phyloP scores from a whole-genome alignment of 1,140 invertebrate genomes.

The Colletes latitarsis region DNA sequence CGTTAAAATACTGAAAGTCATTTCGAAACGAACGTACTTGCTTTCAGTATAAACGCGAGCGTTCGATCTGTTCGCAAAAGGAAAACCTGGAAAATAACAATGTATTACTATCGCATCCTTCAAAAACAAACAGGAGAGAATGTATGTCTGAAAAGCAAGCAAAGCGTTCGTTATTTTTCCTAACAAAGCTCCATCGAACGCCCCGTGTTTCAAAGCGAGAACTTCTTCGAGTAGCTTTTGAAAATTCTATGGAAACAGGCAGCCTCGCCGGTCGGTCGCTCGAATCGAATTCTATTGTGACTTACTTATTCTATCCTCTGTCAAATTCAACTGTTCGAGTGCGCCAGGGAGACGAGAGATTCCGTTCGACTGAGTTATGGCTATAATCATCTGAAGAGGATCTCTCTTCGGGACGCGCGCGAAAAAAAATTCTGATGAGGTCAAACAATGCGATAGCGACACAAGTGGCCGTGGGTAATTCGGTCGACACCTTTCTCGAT shows the following conservation, averaged over 20 bases:
- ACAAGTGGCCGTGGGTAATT: constrained; percentile 51
- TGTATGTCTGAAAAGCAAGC: background rate
- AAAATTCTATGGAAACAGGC: constrained; percentile 31
- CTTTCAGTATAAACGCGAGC: too few relatives aligned
- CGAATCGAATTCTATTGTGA: constrained; percentile 28
- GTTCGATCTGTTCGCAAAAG: too few relatives aligned
- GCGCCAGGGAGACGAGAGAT: constrained; percentile 16
- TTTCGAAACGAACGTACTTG: too few relatives aligned
- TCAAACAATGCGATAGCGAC: constrained; percentile 50
- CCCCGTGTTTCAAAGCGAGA: constrained; percentile 25
- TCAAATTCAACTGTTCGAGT: constrained; percentile 29
- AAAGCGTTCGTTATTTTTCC: constrained; percentile 32
- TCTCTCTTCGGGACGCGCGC: background rate
- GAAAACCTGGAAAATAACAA: too few relatives aligned
- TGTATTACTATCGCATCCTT: background rate
- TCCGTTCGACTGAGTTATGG: constrained; percentile 35
- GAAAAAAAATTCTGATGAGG: constrained; percentile 43
- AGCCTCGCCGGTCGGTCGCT: constrained; percentile 24
- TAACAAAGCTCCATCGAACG: constrained; percentile 32
- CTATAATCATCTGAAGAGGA: constrained; percentile 32
- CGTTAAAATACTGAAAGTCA: too few relatives aligned
- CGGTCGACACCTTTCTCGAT: constrained; percentile 50
- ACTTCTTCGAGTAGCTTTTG: constrained; percentile 44
- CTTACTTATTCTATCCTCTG: constrained; percentile 29
- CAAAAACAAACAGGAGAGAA: background rate